Evolutionary conservation across 2,113 vertebrate genomes (phyloP).

Genomic region (Tachysurus fulvidraco): DNA sequence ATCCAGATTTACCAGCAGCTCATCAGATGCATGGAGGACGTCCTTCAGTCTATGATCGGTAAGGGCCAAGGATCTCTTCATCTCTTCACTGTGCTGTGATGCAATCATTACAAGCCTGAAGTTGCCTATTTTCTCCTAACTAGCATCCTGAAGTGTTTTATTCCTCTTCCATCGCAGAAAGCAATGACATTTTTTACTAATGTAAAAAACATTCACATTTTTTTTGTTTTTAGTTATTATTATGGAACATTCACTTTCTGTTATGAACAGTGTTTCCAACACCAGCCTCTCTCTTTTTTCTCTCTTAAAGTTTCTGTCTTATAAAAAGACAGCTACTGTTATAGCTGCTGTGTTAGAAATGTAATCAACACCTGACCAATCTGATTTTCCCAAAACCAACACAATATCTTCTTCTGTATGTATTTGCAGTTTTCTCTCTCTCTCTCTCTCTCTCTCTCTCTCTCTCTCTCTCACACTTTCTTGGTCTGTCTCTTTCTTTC

Average conservation of each 20-base stretch:
- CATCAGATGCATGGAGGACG: conserved; percentile 85
- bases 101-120: background rate
- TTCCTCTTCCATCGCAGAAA: background rate
- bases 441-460: background rate
- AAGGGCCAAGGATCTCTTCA: conserved; percentile 12
- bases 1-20: conserved; percentile 97
- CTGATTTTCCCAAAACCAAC: background rate
- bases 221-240: background rate
- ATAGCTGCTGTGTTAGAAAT: background rate
- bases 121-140: background rate
- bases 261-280: background rate
- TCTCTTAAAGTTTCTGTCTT: background rate
- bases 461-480: background rate
- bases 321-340: background rate
- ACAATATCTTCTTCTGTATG: no score
- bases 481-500: background rate
- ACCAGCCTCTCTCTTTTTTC: background rate
- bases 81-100: background rate
- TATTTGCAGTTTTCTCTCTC: background rate
- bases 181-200: background rate
- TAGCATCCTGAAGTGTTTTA: background rate
- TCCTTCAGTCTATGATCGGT: conserved; percentile 93
- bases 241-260: background rate
- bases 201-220: background rate
- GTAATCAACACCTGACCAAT: background rate